Evolutionary conservation across 2,888 invertebrate species (phyloP), one percentile per base, ranked within the genome.

Genomic region (Achlya flavicornis): DNA sequence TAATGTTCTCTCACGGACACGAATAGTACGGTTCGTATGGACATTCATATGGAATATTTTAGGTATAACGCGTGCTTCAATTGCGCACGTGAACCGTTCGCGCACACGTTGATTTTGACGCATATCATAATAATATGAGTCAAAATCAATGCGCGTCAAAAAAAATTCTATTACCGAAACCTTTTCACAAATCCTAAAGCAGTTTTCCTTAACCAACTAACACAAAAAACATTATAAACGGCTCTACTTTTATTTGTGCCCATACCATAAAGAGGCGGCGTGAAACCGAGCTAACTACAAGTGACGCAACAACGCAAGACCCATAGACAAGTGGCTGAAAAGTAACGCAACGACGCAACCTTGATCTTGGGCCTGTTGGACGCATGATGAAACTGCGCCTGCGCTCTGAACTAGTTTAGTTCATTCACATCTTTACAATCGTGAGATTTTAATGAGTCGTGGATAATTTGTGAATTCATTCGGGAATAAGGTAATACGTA

Each of bases 351-450:
- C 38, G 3, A 43, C 71, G 70, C 63, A 79, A 61, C 86, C 87
- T 85, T 87, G 87, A 87, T 81, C 86, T 87, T 87, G 87, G 64
- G 58, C n/a, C 41, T 8, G 57, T 38, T 53, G 41, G 38, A 35
- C 35, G 19, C 38, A n/a, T 46, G n/a, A 46, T n/a, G 46, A 46
- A n/a, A 46, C 7, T 12, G 14, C 14, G 3, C 26, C 26, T 26
- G 26, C 26, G 26, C n/a, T 46, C 7, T 41, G 46, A n/a, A 46
- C 46, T 14, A 46, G n/a, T 46, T 46, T n/a, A 46, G 46, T 46
- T 46, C 46, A 46, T 46, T 46, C 46, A 46, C 46, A 46, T 46
- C n/a, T 46, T 46, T 7, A n/a, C 10, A 46, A 46, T 43, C 43
- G 14, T 43, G 43, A 43, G 4, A 43, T 4, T 43, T 12, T 41